A percentile compares a stretch with the other conserved stretches of the same genome.
phyloP scores from a whole-genome alignment of 1,140 invertebrate genomes.

The Scylla paramamosain region DNA sequence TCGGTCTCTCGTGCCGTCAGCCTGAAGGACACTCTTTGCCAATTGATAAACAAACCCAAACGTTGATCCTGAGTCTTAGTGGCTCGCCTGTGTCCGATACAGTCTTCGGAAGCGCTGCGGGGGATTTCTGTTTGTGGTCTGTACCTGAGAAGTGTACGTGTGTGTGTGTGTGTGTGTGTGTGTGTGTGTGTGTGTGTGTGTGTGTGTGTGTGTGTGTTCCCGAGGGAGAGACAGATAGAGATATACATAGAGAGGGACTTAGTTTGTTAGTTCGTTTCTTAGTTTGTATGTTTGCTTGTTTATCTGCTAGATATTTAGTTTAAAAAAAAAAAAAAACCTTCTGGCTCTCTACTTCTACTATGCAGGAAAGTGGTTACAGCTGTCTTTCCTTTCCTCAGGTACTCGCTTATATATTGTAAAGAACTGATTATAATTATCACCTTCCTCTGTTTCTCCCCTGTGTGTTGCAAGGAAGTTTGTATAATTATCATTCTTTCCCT shows the following conservation, averaged over 20 bases:
- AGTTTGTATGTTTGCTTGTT: background rate
- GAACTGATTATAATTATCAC: no score
- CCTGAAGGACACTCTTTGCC: background rate
- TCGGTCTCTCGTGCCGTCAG: background rate
- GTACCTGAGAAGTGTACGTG: background rate
- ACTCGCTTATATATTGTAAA: no score
- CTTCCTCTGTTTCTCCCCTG: no score
- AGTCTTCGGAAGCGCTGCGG: background rate
- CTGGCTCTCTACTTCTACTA: no score
- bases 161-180: background rate
- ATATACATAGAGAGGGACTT: no score
- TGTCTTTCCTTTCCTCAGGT: no score
- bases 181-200: background rate
- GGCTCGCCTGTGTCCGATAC: background rate
- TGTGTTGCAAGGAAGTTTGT: no score
- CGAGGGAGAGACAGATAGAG: no score
- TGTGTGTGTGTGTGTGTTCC: constrained; percentile 3
- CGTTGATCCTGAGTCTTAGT: background rate
- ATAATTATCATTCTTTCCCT: no score
- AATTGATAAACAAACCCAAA: background rate
- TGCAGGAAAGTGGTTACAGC: no score
- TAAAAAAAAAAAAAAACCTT: no score
- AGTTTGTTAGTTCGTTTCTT: background rate
- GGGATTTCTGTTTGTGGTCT: background rate
- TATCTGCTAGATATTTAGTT: background rate